Evolutionary conservation across 2,888 invertebrate species (phyloP), one percentile per base, ranked within the genome.

Genomic region (Nematopogon swammerdamellus): DNA sequence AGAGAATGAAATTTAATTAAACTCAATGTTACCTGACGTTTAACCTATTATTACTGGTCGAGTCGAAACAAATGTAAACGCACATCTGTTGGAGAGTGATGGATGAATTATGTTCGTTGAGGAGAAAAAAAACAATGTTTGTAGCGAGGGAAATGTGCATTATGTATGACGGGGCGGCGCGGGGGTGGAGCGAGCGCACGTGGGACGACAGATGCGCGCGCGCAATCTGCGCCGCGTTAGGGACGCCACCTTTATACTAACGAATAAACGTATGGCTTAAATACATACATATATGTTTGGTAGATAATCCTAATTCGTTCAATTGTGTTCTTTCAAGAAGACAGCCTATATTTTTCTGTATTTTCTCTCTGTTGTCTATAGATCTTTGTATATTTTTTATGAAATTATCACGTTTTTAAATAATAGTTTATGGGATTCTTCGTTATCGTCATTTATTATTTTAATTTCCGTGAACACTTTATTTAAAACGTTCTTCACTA

Each of bases 131-230:
- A 43, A 47, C 19, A 18, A 52, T 47, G 54, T 58, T 63, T 63
- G 59, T 59, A 59, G 63, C 63, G 64, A 65, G 68, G 71, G 70
- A 67, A 65, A 65, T 67, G 68, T 68, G 65, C 69, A 36, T 45
- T 18, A 29, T 59, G 63, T 3, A 30, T 29, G 14, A 68, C 67
- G 72, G 63, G 68, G 69, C 62, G 71, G 73, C 76, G 77, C 77
- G 77, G 77, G 77, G 77, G 77, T 25, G 25, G 25, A 4, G 36
- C 36, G 36, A 8, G 36, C 36, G 36, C 77, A 79, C 77, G 77
- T 79, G 77, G 77, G 77, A 58, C 55, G 76, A 68, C 76, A 79
- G 75, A 77, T 77, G 77, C 67, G 71, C 68, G 71, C 68, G 57
- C 54, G 67, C 68, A 19, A 19, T 20, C 45, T 19, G 16, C 45